A percentile compares a stretch with the other conserved stretches of the same genome.
Conservation (phyloP, 35 echinoderm and acorn worm genomes). For the Heliocidaris tuberculata region DNA sequence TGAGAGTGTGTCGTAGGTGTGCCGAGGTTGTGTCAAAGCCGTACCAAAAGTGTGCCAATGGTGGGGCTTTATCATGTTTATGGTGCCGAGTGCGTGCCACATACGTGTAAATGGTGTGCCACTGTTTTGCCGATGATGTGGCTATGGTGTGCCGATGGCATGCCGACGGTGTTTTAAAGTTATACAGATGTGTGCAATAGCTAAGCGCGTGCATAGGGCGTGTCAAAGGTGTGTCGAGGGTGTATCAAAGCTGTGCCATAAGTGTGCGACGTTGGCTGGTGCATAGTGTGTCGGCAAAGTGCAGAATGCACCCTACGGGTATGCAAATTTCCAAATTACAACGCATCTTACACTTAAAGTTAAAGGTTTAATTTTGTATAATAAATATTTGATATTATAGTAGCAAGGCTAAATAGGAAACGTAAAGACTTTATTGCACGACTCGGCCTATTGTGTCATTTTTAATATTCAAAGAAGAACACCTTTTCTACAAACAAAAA, state of each 20-base stretch:
- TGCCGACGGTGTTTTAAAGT: too few relatives aligned
- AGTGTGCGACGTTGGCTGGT: neutral
- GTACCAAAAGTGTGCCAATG: neutral
- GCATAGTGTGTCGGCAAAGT: neutral
- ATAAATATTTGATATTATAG: too few relatives aligned
- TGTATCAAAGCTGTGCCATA: neutral
- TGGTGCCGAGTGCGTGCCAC: neutral
- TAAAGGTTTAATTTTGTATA: too few relatives aligned
- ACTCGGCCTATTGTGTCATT: too few relatives aligned
- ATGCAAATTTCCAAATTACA: neutral
- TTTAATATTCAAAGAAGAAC: too few relatives aligned
- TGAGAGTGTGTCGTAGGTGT: neutral
- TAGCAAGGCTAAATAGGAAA: too few relatives aligned
- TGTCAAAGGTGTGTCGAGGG: neutral
- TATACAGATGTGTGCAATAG: neutral
- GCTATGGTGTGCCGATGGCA: too few relatives aligned
- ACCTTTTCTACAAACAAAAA: too few relatives aligned
- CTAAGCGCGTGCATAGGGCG: neutral
- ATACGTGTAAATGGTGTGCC: neutral
- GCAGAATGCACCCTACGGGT: neutral
- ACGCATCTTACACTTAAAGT: too few relatives aligned
- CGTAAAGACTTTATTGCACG: too few relatives aligned
- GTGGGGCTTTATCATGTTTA: neutral
- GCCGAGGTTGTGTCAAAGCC: neutral
- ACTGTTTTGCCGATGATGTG: too few relatives aligned